phyloP scores from a whole-genome alignment of 1,140 invertebrate genomes.

The Ceratosolen solmsi region DNA sequence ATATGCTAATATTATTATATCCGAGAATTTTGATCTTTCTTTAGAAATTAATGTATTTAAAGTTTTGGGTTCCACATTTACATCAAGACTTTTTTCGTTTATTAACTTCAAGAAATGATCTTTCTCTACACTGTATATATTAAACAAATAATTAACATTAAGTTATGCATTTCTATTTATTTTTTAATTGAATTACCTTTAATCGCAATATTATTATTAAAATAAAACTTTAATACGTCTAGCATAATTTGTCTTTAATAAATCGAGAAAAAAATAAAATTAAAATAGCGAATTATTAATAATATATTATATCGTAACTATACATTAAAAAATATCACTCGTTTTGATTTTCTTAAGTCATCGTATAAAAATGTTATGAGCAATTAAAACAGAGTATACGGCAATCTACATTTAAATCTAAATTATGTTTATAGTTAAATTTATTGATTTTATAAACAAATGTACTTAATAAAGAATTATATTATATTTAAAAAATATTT shows the following conservation, averaged over 20 bases:
- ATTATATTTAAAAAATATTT: background rate
- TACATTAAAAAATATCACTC: too few species aligned
- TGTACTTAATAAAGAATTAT: background rate
- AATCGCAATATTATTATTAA: too few species aligned
- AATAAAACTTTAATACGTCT: too few species aligned
- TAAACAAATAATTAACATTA: background rate
- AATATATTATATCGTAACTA: too few species aligned
- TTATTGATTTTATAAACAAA: background rate
- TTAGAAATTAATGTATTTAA: conserved; percentile 52
- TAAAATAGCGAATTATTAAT: too few species aligned
- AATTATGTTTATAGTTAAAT: background rate
- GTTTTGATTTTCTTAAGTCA: too few species aligned
- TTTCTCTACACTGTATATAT: conserved; percentile 1
- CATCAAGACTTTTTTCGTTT: conserved; percentile 33
- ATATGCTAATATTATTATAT: conserved; percentile 72
- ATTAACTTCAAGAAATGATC: background rate
- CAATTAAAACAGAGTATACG: too few species aligned
- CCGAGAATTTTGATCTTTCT: conserved; percentile 57
- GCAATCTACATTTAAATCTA: background rate
- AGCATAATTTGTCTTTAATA: too few species aligned
- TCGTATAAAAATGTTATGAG: too few species aligned
- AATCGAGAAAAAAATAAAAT: background rate
- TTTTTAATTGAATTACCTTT: background rate
- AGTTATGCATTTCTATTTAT: background rate
- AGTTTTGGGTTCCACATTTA: conserved; percentile 57